Base-by-base conservation (phyloP, 1,140 invertebrate genomes). In the Aphelenchoides besseyi region DNA sequence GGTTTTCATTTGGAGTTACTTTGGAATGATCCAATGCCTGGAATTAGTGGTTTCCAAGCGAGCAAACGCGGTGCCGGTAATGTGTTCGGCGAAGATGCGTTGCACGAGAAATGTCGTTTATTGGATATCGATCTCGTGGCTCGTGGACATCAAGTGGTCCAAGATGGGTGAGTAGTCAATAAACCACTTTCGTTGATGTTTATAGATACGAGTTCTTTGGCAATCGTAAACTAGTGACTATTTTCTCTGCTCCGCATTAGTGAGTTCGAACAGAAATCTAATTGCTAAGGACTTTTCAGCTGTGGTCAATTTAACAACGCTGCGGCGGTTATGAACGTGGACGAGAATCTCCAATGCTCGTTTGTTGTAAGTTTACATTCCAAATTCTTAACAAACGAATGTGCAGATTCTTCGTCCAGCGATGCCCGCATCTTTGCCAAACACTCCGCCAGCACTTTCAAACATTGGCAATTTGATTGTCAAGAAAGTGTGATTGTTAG, bases 151-250 rank as follows among this genome's bases (percentile, higher is more conserved):
- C 12, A 48, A 23, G 41, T 48, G 12, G 41, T 48, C 12, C 41
- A 48, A 23, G 41, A 53, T 16, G 32, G 62, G 30, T 53, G 26
- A 9, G 8, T 37, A 54, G n/a, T 8, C 8, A 9, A 53, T 54
- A 9, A 9, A 8, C 30, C 5, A 29, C 18, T 64, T 62, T 48
- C 57, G 52, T 3, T 59, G 8, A 8, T 59, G 9, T 59, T 37
- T 59, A 8, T 23, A 26, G 89, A n/a, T 71, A 74, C 33, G 94
- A 97, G 86, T 97, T 97, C 86, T 97, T 97, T 86, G 94, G 94
- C 3, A 97, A 97, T 86, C 88, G 94, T 16, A 89, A 97, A 85
- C 88, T 98, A 71, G 96, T 98, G 12, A 98, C 96, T 8, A 87
- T 98, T 12, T 98, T 98, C 80, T 90, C 89, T n/a, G 89, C 96